Conservation (phyloP, 2,888 invertebrate genomes). For the Disparrhopalites patrizii region DNA sequence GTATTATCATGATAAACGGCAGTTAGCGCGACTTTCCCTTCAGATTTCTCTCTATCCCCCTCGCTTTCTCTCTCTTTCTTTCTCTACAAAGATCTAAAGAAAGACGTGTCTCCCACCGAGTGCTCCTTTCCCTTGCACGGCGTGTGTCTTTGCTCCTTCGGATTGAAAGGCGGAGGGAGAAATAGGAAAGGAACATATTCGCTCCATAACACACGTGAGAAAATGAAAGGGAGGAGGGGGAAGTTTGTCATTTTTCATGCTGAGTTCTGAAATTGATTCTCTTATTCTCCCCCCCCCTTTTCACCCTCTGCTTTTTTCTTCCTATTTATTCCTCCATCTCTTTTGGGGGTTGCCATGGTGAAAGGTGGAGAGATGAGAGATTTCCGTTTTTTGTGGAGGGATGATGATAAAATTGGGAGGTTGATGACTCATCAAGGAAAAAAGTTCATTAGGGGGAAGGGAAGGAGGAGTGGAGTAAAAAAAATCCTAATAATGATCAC, state of each 20-base stretch:
- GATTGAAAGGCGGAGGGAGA: background rate
- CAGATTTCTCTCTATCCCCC: background rate
- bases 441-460: no score
- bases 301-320: no score
- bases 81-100: background rate
- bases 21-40: background rate
- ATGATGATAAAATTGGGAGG: no score
- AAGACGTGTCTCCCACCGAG: background rate
- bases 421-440: no score
- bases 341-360: no score
- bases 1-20: constrained; percentile 17
- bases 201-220: background rate
- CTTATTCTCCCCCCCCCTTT: background rate
- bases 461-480: no score
- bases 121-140: background rate
- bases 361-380: no score
- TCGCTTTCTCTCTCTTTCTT: background rate
- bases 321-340: no score
- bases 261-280: constrained; percentile 20
- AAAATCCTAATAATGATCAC: no score
- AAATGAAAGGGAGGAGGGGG: background rate
- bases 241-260: constrained; percentile 24
- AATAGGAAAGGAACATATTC: background rate
- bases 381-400: no score
- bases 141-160: background rate